Evolutionary conservation across 2,113 vertebrate species (phyloP).

Genomic region (human (Homo sapiens)): DNA sequence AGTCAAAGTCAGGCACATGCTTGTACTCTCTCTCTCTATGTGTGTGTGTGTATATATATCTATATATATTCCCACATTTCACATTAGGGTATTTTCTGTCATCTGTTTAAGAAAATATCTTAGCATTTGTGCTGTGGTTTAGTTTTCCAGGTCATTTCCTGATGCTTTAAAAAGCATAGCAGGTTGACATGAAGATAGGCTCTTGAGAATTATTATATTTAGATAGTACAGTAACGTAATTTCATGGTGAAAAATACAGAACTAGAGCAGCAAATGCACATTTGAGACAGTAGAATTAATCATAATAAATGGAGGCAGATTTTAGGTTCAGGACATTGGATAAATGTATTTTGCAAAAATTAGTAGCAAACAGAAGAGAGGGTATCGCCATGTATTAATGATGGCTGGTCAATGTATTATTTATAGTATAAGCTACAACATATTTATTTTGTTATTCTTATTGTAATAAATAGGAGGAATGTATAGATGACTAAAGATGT

Average conservation of each 20-base stretch:
- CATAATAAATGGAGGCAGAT: background rate
- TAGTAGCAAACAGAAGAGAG: background rate
- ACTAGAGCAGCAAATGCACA: background rate
- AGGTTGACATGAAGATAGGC: background rate
- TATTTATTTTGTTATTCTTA: background rate
- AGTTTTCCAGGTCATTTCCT: background rate
- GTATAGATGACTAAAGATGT: background rate
- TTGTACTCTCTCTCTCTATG: background rate
- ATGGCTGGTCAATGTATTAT: background rate
- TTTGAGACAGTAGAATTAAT: background rate
- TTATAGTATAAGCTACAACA: background rate
- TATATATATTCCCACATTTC: background rate
- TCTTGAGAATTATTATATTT: background rate
- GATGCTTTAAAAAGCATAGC: background rate
- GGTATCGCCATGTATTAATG: background rate
- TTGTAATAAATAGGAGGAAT: background rate
- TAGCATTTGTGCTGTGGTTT: background rate
- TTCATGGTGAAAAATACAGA: background rate
- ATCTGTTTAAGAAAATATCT: background rate
- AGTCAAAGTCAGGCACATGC: background rate
- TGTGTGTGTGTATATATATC: background rate
- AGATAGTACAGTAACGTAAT: background rate
- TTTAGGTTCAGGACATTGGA: background rate
- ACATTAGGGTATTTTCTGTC: background rate
- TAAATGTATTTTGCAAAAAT: background rate